Base-by-base conservation (phyloP, 64 coral and sea anemone genomes). In the Hydrozoanthus tunicans region DNA sequence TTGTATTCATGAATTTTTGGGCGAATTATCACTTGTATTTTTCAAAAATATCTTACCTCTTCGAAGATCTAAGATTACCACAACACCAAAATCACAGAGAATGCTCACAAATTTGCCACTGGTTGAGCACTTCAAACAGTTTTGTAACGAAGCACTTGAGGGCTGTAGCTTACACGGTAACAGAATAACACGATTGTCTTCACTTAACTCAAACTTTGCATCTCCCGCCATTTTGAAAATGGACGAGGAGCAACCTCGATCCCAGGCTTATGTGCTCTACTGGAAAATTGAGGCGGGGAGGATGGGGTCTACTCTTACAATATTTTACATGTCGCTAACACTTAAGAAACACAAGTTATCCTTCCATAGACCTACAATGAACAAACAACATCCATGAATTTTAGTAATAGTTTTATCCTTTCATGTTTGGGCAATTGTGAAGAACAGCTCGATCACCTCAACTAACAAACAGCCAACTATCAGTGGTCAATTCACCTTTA, bases 201-300 rank as follows among this genome's bases (percentile, higher is more conserved):
- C 56, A 3, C 14, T 5, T 17, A 66, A 14, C 3, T 70, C 6
- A 27, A 73, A 76, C 13, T 61, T 80, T 58, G 68, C 74, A 55
- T 68, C 75, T 58, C 59, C 95, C 92, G 92, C 92, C 95, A 96
- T 96, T 96, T 96, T 96, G 89, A 89, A 89, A 85, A 70, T 64
- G 58, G 5, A 57, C 53, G 52, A 63, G 73, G 65, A 58, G 15
- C 32, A 43, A 43, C 0, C 32, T 43, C 32, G 32, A 43, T 43
- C 32, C 32, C 32, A 43, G 32, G 32, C 32, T 43, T 43, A 43
- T 43, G 32, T 43, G 32, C 32, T 43, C 32, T 43, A 43, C 32
- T 43, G 32, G 32, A 43, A 43, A 43, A 43, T 43, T 43, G 32
- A 43, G 32, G 32, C 32, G 32, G 32, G 32, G 32, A 43, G 32